These are phyloP conservation scores for Cantharis rufa DNA, from an alignment of 2,888 invertebrate genomes.

Conservation along the genomic window DNA sequence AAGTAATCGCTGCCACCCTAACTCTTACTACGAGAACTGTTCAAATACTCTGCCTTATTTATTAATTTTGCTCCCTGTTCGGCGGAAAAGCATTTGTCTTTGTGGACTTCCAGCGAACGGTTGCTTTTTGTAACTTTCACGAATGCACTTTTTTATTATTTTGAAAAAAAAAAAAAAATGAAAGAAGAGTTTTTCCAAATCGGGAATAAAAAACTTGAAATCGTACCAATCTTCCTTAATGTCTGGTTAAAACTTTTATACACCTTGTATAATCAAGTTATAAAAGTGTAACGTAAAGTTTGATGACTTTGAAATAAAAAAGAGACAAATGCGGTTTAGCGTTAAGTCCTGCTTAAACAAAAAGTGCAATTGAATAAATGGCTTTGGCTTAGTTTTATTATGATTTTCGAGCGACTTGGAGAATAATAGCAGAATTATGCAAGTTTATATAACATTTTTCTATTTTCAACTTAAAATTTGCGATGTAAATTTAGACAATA, in stretches of 20 bases:
- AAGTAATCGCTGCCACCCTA: slow-evolving; percentile 11
- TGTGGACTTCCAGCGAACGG: slow-evolving; percentile 44
- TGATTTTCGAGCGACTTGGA: background rate
- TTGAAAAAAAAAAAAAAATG: background rate
- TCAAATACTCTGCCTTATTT: slow-evolving; percentile 35
- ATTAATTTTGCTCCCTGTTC: slow-evolving; percentile 35
- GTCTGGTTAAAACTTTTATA: background rate
- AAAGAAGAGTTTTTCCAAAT: background rate
- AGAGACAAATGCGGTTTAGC: background rate
- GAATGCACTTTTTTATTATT: background rate
- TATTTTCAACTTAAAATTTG: background rate
- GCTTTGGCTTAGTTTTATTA: background rate
- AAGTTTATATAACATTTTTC: background rate
- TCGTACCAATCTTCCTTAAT: background rate
- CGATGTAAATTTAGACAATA: background rate
- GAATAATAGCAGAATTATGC: background rate
- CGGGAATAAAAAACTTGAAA: background rate
- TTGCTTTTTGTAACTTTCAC: slow-evolving; percentile 39
- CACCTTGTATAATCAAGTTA: background rate
- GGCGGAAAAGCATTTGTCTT: slow-evolving; percentile 40
- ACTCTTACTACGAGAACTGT: slow-evolving; percentile 16
- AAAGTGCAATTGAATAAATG: background rate
- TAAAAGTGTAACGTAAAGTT: background rate
- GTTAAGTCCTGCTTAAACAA: background rate
- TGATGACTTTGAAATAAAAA: background rate